Evolutionary conservation across 2,797 vertebrate species (phyloP).

Genomic region (Sus cebifrons): DNA sequence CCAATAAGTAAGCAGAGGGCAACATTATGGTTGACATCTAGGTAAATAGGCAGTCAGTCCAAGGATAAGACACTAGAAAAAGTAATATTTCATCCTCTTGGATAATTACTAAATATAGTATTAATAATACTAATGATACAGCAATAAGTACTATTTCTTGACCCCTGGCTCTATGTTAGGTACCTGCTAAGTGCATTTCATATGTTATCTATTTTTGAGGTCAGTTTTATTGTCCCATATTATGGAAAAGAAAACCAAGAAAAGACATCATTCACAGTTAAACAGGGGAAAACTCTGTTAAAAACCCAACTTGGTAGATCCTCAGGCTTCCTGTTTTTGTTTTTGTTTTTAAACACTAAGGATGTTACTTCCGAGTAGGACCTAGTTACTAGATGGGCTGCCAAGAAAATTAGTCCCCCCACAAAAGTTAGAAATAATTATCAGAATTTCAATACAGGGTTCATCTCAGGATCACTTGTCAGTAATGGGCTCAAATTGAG

Average conservation of each 20-base stretch:
- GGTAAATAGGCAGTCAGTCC: neutral
- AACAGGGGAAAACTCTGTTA: neutral
- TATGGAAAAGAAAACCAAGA: neutral
- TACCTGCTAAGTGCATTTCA: neutral
- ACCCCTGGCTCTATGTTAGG: neutral
- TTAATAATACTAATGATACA: neutral
- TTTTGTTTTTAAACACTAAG: neutral
- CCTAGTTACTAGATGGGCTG: neutral
- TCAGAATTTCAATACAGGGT: neutral
- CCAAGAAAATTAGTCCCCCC: neutral
- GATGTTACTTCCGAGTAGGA: neutral
- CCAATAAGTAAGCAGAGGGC: neutral
- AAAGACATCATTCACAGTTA: neutral
- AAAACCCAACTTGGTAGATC: neutral
- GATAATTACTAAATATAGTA: slow-evolving; percentile 9
- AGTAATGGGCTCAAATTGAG: neutral
- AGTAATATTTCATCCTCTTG: neutral
- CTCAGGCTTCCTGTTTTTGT: neutral
- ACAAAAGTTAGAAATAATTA: neutral
- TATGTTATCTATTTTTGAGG: neutral
- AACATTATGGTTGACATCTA: neutral
- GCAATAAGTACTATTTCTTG: slow-evolving; percentile 7
- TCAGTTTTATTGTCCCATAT: neutral
- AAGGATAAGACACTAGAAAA: neutral
- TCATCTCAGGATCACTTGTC: neutral